A percentile compares a stretch with the other conserved stretches of the same genome.
These are phyloP conservation scores for Trachelus stipa DNA, from an alignment of 2,888 invertebrate genomes.

Conservation along the genomic window DNA sequence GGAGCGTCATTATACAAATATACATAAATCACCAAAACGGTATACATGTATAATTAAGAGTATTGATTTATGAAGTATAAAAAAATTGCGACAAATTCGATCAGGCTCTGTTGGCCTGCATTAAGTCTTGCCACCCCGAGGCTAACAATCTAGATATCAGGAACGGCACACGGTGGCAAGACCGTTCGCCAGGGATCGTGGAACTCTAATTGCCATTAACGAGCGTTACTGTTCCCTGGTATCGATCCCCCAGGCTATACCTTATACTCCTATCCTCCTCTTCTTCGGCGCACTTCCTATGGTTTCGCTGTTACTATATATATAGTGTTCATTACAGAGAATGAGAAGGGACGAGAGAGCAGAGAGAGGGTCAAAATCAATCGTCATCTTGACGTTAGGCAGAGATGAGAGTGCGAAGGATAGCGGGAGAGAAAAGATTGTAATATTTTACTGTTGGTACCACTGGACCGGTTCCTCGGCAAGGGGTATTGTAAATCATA, in stretches of 20 bases:
- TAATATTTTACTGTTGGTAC: not conserved
- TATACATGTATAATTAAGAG: not conserved
- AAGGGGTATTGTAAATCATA: conserved; percentile 51
- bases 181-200: not conserved
- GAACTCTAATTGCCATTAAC: not conserved
- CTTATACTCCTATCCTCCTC: not conserved
- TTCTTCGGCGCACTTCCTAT: not conserved
- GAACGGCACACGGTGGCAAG: not conserved
- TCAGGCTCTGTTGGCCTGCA: not conserved
- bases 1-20: not conserved
- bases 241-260: not conserved
- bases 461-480: conserved; percentile 44
- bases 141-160: not conserved
- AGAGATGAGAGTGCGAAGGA: not conserved
- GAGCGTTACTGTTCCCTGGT: not conserved
- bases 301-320: not conserved
- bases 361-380: not conserved
- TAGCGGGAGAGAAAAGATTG: not conserved
- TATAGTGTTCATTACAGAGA: not conserved
- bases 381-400: not conserved
- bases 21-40: not conserved
- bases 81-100: not conserved
- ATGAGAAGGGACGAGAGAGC: not conserved
- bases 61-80: not conserved
- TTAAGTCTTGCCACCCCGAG: not conserved